Evolutionary conservation across 2,797 vertebrate species (phyloP).

Genomic region (Danio jaintianensis): DNA sequence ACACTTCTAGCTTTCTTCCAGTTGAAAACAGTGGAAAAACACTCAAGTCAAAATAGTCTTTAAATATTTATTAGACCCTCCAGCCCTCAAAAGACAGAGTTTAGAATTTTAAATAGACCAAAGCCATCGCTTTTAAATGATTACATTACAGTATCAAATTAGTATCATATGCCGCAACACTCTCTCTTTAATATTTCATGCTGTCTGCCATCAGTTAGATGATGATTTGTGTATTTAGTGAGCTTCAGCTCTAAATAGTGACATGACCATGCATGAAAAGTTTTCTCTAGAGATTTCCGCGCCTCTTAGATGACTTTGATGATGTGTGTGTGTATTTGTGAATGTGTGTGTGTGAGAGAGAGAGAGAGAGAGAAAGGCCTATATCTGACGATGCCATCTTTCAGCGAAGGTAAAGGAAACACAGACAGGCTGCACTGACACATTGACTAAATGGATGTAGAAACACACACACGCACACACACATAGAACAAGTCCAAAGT

Average conservation of each 20-base stretch:
- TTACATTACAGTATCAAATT: conserved; percentile 45
- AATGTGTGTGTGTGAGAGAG: not conserved
- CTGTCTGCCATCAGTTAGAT: conserved; percentile 40
- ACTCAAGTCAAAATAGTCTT: conserved; percentile 40
- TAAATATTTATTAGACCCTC: conserved; percentile 47
- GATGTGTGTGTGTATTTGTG: conserved; percentile 18
- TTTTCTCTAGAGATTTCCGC: not conserved
- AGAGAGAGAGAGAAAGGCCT: not conserved
- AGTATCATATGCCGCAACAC: conserved; percentile 24
- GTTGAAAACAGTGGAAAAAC: conserved; percentile 43
- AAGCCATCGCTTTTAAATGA: conserved; percentile 44
- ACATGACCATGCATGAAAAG: conserved; percentile 11
- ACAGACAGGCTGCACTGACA: not conserved
- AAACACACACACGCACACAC: not conserved
- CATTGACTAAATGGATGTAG: conserved; percentile 17
- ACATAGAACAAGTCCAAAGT: conserved; percentile 30
- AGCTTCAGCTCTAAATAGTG: conserved; percentile 49
- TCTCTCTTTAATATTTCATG: conserved; percentile 52
- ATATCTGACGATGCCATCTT: conserved; percentile 23
- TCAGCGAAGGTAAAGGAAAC: conserved; percentile 19
- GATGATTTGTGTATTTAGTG: conserved; percentile 50
- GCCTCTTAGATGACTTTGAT: conserved; percentile 10
- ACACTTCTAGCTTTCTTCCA: conserved; percentile 4
- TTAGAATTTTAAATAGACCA: conserved; percentile 45
- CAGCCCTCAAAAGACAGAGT: conserved; percentile 35